Evolutionary conservation across 2,888 invertebrate genomes (phyloP), one percentile per base, ranked within the genome.

Genomic region (Synanthedon tipuliformis): DNA sequence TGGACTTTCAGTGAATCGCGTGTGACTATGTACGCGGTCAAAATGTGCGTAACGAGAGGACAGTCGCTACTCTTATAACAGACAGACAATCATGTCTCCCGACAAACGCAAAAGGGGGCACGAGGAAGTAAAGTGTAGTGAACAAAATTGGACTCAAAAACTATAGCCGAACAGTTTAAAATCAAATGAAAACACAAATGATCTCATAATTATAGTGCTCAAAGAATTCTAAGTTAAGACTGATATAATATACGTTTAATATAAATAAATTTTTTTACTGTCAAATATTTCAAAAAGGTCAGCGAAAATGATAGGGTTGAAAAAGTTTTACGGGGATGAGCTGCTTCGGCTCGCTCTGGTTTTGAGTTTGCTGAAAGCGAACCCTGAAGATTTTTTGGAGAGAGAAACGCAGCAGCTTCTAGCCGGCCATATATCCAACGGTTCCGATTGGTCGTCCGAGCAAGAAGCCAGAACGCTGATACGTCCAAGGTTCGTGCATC

Each of bases 291-390:
- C 55, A 53, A 57, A 57, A 51, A 40, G 40, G 3, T 23, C 23
- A 5, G 54, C 48, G 52, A 66, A 51, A 23, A 95, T 95, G 95
- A 89, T 95, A 82, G 92, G 93, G 65, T 81, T 94, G 65, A 95
- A 95, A 85, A 95, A 95, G 78, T 83, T 94, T 50, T 94, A 94
- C 68, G 91, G 93, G 52, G 94, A 94, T 74, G 95, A 95, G 86
- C 86, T 95, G 67, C 80, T 96, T 59, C 92, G 95, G 75, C 84
- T 95, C 63, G 93, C 96, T 62, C 77, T 97, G 74, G 89, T 96
- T 61, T 85, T 96, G 66, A 93, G 95, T 75, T 88, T 96, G 60
- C 78, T 96, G 53, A 90, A 94, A 63, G 92, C 93, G 12, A 92
- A 94, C 71, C 93, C 94, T 0, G 92, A 92, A 61, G 89, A 90